Evolutionary conservation across 92 coral and sea anemone genomes (phyloP).

Genomic region (Phenganax marumi): DNA sequence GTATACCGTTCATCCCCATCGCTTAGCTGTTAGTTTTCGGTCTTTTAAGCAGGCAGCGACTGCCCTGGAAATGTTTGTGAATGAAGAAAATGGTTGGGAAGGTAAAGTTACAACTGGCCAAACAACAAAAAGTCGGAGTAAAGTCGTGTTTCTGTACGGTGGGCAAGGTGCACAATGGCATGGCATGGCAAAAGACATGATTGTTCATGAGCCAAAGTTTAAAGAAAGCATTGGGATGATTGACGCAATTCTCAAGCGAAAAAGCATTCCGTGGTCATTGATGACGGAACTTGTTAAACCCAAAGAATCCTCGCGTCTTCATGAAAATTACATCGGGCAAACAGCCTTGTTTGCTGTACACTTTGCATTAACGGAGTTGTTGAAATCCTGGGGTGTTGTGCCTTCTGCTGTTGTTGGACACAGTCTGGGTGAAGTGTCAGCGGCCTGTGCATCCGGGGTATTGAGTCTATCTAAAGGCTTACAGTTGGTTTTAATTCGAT

Average conservation of each 20-base stretch:
- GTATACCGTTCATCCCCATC: constrained; percentile 65
- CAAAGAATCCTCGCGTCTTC: constrained; percentile 48
- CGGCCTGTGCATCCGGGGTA: constrained; percentile 72
- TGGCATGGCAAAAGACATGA: constrained; percentile 79
- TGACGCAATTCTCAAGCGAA: constrained; percentile 47
- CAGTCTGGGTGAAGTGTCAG: constrained; percentile 84
- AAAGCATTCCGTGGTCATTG: constrained; percentile 66
- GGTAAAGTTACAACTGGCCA: constrained; percentile 43
- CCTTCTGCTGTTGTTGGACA: constrained; percentile 90
- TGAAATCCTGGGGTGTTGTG: constrained; percentile 76
- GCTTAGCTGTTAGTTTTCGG: constrained; percentile 63
- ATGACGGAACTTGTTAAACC: constrained; percentile 54
- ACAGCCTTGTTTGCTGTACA: constrained; percentile 79
- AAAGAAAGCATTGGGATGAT: constrained; percentile 51
- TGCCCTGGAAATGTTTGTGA: constrained; percentile 50
- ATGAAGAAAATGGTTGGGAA: constrained; percentile 51
- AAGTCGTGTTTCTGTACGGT: constrained; percentile 74
- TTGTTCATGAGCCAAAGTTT: constrained; percentile 67
- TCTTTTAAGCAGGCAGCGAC: constrained; percentile 61
- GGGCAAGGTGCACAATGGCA: constrained; percentile 87
- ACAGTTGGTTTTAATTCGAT: constrained; percentile 61
- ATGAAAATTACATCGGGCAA: constrained; percentile 64
- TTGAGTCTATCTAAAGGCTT: constrained; percentile 67
- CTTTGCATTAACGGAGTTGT: constrained; percentile 68
- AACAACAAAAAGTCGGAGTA: constrained; percentile 33